Base-by-base conservation (phyloP, 2,888 invertebrate genomes). In the Pemphredon lugubris region DNA sequence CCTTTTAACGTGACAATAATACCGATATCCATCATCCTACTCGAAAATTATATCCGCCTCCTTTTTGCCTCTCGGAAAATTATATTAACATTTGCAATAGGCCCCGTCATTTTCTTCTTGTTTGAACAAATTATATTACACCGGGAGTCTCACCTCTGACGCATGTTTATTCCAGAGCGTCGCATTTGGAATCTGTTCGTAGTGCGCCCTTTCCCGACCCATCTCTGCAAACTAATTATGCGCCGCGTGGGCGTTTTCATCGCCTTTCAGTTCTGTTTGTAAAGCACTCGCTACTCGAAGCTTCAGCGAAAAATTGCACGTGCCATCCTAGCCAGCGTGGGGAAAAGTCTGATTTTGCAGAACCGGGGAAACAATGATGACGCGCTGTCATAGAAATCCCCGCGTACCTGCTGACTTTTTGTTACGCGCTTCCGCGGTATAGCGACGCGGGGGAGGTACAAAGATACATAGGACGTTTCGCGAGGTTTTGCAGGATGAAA, bases 191-290 rank as follows among this genome's bases (percentile, higher is more conserved):
- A 34, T 44, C 11, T 40, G 26, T 37, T 26, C 42, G 23, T n/a
- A 4, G 9, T 21, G 39, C 7, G 16, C 30, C 21, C 32, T 26
- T 6, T 42, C 45, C 37, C 47, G 32, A 16, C 39, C 30, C 39
- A 39, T 48, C 60, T 53, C 47, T 26, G 16, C 16, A 14, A 50
- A 14, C 39, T 54, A 63, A 70, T 66, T 66, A 63, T 34, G 26
- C 23, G 14, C 5, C 32, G 13, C 5, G 32, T 51, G 37, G 57
- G n/a, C 37, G 60, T 40, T 26, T 18, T 53, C 14, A 54, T 58
- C 42, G 20, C 34, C 7, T 48, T 42, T 9, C n/a, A 7, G 7
- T 42, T 5, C 9, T 60, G 42, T 64, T 74, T 64, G 26, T 32
- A 11, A 45, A 59, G 39, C 61, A 48, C 60, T 63, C 30, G 26